Base-by-base conservation (phyloP, 37 sponge, comb jelly and placozoan genomes). In the Aplysina aerophoba region DNA sequence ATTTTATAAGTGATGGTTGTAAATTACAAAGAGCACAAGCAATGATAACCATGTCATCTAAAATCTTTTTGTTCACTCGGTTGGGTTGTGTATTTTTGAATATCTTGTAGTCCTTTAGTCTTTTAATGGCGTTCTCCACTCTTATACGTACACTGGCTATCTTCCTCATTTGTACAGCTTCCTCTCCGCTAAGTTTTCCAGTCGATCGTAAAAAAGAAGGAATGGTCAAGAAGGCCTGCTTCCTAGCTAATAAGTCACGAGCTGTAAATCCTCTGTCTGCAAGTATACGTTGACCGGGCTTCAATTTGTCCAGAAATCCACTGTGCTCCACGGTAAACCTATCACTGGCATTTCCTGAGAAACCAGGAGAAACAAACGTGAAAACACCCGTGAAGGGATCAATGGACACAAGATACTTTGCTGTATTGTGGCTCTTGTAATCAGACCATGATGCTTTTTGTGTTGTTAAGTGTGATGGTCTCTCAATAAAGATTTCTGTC, bases 11-110 rank as follows among this genome's bases (percentile, higher is more conserved):
- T 63, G 63, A 22, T 62, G 66, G 69, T 36, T 86, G 81, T 28
- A 86, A 41, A 61, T 86, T 86, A 65, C 81, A 80, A 28, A 86
- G 81, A 41, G 81, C 81, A 79, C 79, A 75, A 25, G 81, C 87
- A 55, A 86, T 80, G 28, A 86, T 66, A 63, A 86, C 36, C 65
- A 82, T 86, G 81, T 86, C 87, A 80, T 86, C 87, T 81, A 82
- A 44, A 30, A 86, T 58, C 54, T 59, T 28, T 27, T 80, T 79
- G 68, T 78, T 79, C 15, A 36, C 28, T 20, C 79, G 77, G 50
- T 79, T 86, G 22, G 87, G 71, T 24, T 63, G 67, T 68, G 67
- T 60, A 21, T 30, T 59, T 25, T 25, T 59, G 30, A 86, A 80
- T 58, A 86, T 86, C 17, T 57, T 79, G 68, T 39, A 86, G 60